Conservation (phyloP, 2,888 invertebrate genomes). For the Phyto melanocephala region DNA sequence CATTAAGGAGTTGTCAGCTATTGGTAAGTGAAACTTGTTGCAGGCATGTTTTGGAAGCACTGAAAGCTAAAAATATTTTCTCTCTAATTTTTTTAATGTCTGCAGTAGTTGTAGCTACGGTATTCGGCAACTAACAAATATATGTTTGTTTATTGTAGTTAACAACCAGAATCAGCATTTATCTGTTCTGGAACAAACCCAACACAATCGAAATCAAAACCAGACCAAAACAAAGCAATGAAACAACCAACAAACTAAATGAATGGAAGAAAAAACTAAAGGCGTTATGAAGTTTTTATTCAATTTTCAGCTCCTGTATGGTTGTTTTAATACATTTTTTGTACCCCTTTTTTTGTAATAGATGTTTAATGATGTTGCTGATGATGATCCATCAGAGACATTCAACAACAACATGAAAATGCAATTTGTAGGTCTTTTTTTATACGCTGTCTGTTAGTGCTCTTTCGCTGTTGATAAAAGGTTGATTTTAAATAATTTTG, state of each 20-base stretch:
- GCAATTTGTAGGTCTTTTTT: slow-evolving; percentile 70
- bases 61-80: background rate
- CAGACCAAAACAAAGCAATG: background rate
- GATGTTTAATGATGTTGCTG: slow-evolving; percentile 65
- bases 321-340: background rate
- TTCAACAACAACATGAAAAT: slow-evolving; percentile 73
- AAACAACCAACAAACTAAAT: background rate
- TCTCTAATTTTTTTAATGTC: background rate
- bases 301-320: slow-evolving; percentile 44
- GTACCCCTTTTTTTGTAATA: slow-evolving; percentile 11
- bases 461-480: slow-evolving; percentile 11
- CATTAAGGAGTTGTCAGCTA: too few relatives aligned
- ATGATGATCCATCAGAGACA: slow-evolving; percentile 67
- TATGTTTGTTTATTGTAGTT: slow-evolving; percentile 40
- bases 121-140: background rate
- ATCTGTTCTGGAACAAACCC: slow-evolving; percentile 5
- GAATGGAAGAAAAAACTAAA: background rate
- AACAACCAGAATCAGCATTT: slow-evolving; percentile 56
- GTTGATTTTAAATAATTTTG: slow-evolving; percentile 40
- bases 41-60: too few relatives aligned
- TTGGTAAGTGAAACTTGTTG: too few relatives aligned
- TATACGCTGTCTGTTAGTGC: background rate
- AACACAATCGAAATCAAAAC: background rate
- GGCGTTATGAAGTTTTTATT: slow-evolving; percentile 29
- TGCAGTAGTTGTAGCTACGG: background rate